Percentiles rank a stretch among this genome's conserved stretches.
Evolutionary conservation across 2,113 vertebrate genomes (phyloP).

Genomic region (Pedionomus torquatus): DNA sequence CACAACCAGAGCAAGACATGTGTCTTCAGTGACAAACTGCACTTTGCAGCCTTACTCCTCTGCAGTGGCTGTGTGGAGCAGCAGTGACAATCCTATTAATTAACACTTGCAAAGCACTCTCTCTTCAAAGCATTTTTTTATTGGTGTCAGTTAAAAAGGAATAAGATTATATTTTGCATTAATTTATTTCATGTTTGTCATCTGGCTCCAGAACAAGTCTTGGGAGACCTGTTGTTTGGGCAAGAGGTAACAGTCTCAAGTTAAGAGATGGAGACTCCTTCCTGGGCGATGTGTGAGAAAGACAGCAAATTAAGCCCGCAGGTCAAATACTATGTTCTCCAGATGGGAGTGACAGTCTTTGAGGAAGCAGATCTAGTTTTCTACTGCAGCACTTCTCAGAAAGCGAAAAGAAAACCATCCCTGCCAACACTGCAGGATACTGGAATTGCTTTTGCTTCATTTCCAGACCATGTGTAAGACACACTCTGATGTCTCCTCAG

Average conservation of each 20-base stretch:
- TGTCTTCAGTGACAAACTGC: not conserved
- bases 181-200: not conserved
- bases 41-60: not conserved
- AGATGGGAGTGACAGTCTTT: constrained; percentile 39
- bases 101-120: not conserved
- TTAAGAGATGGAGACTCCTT: constrained; percentile 1
- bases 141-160: not conserved
- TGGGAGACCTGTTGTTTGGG: not conserved
- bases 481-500: not conserved
- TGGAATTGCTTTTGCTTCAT: not conserved
- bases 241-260: not conserved
- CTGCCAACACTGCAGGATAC: not conserved
- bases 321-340: constrained; percentile 34
- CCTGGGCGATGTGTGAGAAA: not conserved
- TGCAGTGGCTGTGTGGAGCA: not conserved
- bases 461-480: constrained; percentile 5
- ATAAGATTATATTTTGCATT: not conserved
- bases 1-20: not conserved
- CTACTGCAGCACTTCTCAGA: constrained; percentile 43
- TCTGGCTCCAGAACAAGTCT: not conserved
- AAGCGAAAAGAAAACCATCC: constrained; percentile 14
- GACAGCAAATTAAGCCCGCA: not conserved
- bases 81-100: not conserved
- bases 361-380: constrained; percentile 48
- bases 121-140: not conserved